Evolutionary conservation across 1,140 invertebrate genomes (phyloP).

Genomic region (Oryzaephilus surinamensis): DNA sequence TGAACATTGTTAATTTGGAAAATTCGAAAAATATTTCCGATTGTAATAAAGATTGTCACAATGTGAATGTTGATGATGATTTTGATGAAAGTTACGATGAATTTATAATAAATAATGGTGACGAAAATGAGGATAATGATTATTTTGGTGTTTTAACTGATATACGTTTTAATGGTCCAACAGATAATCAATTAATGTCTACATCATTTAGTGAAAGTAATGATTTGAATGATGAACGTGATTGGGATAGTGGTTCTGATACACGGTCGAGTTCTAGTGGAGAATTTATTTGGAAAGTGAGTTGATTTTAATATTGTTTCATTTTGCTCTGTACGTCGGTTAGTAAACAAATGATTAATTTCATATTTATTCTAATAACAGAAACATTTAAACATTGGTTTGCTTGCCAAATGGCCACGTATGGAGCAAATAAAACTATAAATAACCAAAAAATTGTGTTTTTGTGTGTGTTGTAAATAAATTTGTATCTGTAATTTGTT

Average conservation of each 20-base stretch:
- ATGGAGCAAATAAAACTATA: too few species aligned
- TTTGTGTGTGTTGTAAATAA: constrained; percentile 8
- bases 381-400: constrained; percentile 1
- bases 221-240: constrained; percentile 34
- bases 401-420: too few species aligned
- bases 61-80: neutral
- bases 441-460: neutral
- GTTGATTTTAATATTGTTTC: constrained; percentile 19
- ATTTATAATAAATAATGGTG: constrained; percentile 9
- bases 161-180: constrained; percentile 33
- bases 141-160: constrained; percentile 30
- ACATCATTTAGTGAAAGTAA: constrained; percentile 36
- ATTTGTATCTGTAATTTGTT: constrained; percentile 14
- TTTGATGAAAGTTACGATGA: neutral
- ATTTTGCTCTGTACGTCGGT: too few species aligned
- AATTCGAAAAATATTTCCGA: constrained; percentile 14
- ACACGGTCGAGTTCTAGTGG: constrained; percentile 53
- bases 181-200: constrained; percentile 32
- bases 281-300: constrained; percentile 68
- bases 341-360: too few species aligned
- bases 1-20: constrained; percentile 21
- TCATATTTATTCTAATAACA: neutral
- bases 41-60: neutral
- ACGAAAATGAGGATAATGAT: constrained; percentile 18
- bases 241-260: constrained; percentile 48